A percentile compares a stretch with the other conserved stretches of the same genome.
Evolutionary conservation across 2,113 vertebrate species (phyloP).

Genomic region (Corynorhinus townsendii): DNA sequence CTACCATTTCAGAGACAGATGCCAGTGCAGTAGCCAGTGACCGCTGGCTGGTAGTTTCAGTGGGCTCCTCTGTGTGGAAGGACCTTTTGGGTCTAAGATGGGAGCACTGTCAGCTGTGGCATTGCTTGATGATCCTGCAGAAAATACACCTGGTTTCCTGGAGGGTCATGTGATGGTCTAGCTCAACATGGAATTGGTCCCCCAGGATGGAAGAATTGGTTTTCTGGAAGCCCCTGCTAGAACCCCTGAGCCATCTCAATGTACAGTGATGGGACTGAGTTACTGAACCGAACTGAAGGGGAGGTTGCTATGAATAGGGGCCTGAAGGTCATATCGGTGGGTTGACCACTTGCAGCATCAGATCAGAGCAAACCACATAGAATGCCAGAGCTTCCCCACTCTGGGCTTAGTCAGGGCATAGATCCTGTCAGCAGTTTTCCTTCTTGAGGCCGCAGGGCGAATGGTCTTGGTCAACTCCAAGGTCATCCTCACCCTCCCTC

Average conservation of each 20-base stretch:
- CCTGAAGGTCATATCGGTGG: neutral
- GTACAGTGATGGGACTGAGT: neutral
- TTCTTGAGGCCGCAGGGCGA: neutral
- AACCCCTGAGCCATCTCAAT: conserved; percentile 35
- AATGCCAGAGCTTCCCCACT: neutral
- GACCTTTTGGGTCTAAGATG: neutral
- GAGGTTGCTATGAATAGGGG: conserved; percentile 23
- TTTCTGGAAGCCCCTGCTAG: conserved; percentile 36
- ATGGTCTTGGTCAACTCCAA: conserved; percentile 11
- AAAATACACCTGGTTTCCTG: neutral
- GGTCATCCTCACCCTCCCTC: conserved; percentile 32
- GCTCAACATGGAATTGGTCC: neutral
- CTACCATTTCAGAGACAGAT: conserved; percentile 31
- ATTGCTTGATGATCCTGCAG: neutral
- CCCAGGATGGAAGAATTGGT: neutral
- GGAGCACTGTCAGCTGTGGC: neutral
- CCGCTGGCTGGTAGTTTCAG: neutral
- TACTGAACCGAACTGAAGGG: neutral
- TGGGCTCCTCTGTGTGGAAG: neutral
- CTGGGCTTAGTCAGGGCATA: neutral
- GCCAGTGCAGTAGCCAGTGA: conserved; percentile 7
- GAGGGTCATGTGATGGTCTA: neutral
- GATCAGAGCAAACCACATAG: conserved; percentile 13
- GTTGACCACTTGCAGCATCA: neutral
- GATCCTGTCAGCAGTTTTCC: neutral